Conservation (phyloP, 2,888 invertebrate species). For the Torymus auratus region DNA sequence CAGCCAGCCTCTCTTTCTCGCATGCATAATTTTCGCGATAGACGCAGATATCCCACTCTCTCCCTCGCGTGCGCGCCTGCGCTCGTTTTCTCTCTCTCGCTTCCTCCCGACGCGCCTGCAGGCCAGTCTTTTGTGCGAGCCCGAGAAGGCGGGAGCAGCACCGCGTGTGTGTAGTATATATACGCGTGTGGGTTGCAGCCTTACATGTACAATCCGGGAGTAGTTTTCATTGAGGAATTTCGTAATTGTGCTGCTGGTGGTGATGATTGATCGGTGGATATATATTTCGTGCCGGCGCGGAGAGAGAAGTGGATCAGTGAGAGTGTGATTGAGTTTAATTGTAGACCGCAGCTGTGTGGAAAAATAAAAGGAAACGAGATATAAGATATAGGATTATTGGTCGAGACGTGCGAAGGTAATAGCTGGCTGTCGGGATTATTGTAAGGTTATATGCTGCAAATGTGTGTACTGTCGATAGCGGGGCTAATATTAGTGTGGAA, state of each 20-base stretch:
- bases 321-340: conserved; percentile 7
- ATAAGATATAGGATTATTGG: too few relatives aligned
- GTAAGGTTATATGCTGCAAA: too few relatives aligned
- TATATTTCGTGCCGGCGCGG: background rate
- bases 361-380: too few relatives aligned
- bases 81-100: background rate
- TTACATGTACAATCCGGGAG: too few relatives aligned
- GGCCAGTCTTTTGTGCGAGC: conserved; percentile 62
- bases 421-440: too few relatives aligned
- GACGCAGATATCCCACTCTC: conserved; percentile 1
- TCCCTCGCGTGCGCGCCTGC: background rate
- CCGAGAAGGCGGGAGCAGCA: conserved; percentile 53
- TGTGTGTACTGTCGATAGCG: too few relatives aligned
- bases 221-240: too few relatives aligned
- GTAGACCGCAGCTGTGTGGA: background rate
- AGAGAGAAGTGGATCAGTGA: conserved; percentile 5
- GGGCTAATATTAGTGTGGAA: too few relatives aligned
- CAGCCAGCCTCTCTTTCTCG: background rate
- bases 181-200: too few relatives aligned
- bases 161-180: background rate
- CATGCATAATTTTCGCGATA: conserved; percentile 40
- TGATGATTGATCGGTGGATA: too few relatives aligned
- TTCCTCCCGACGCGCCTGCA: conserved; percentile 19
- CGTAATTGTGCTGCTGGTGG: too few relatives aligned
- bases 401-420: too few relatives aligned